phyloP scores from a whole-genome alignment of 2,797 vertebrate species.

The Scyliorhinus canicula region DNA sequence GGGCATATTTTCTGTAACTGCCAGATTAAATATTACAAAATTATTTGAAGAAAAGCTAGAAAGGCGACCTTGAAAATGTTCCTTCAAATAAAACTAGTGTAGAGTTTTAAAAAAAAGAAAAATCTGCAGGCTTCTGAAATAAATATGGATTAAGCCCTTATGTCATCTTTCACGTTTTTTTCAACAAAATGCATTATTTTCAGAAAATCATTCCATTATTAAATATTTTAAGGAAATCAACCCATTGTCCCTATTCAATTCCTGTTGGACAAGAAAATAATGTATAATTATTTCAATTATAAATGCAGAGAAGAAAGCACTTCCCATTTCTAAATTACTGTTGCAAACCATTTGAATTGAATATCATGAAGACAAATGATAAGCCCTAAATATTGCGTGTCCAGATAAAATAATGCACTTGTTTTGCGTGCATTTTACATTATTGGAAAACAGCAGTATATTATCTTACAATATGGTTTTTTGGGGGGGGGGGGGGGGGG shows the following conservation, averaged over 20 bases:
- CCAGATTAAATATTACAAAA: background rate
- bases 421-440: background rate
- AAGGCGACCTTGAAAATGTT: background rate
- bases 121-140: background rate
- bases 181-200: background rate
- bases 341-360: background rate
- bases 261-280: background rate
- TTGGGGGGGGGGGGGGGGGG: too few relatives aligned
- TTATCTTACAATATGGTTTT: too few relatives aligned
- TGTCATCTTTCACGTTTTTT: background rate
- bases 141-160: background rate
- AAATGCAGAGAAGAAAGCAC: background rate
- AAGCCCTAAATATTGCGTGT: background rate
- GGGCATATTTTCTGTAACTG: background rate
- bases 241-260: background rate
- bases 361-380: background rate
- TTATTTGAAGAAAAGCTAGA: background rate
- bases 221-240: background rate
- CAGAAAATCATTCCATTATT: background rate
- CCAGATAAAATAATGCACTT: background rate
- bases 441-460: too few relatives aligned
- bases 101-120: too few relatives aligned
- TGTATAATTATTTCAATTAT: background rate
- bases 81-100: background rate
- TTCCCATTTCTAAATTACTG: background rate